Conservation (phyloP, 2,797 vertebrate species). For the Synaphobranchus kaupii region DNA sequence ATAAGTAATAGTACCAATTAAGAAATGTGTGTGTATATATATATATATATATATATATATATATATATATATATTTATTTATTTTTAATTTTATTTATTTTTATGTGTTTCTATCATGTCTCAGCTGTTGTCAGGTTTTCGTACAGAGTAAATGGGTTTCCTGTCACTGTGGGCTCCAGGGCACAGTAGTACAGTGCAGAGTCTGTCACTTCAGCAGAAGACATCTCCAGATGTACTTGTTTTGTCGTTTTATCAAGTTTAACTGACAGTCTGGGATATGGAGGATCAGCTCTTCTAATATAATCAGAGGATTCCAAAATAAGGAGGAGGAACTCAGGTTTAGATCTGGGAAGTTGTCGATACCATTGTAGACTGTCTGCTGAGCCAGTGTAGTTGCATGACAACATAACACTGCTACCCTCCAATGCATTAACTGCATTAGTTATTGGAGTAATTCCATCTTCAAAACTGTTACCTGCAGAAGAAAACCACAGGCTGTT, state of each 20-base stretch:
- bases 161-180: conserved; percentile 30
- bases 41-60: too few relatives aligned
- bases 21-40: too few relatives aligned
- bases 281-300: background rate
- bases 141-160: conserved; percentile 19
- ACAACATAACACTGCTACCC: conserved; percentile 21
- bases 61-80: too few relatives aligned
- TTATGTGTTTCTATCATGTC: too few relatives aligned
- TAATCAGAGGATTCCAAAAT: background rate
- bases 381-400: conserved; percentile 33
- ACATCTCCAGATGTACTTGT: conserved; percentile 32
- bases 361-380: conserved; percentile 33
- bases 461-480: conserved; percentile 11
- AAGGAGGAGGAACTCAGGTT: conserved; percentile 20
- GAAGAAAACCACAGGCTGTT: background rate
- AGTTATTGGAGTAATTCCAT: conserved; percentile 26
- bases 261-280: background rate
- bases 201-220: conserved; percentile 30
- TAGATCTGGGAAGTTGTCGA: conserved; percentile 25
- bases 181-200: conserved; percentile 40
- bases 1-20: too few relatives aligned
- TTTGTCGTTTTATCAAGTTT: background rate
- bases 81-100: too few relatives aligned
- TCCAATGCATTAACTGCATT: conserved; percentile 5
- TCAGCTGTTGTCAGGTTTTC: background rate